These are phyloP conservation scores for Parauchenoglanis punctatus DNA, from an alignment of 2,797 vertebrate genomes.

Conservation along the genomic window DNA sequence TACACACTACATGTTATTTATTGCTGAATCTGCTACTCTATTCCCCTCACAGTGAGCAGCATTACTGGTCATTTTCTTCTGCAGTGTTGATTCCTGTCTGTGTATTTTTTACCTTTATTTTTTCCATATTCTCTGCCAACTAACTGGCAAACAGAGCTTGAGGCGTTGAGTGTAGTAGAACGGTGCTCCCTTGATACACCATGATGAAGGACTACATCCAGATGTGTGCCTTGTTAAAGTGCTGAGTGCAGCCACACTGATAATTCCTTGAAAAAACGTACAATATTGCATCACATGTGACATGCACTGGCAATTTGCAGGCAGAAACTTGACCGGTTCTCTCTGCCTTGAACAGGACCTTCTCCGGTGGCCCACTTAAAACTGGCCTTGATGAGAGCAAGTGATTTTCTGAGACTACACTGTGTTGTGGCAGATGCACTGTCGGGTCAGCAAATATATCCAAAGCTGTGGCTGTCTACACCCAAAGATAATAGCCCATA, in stretches of 20 bases:
- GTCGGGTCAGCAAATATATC: neutral
- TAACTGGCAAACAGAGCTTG: conserved; percentile 12
- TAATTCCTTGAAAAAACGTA: neutral
- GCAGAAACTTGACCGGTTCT: conserved; percentile 3
- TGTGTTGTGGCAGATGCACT: neutral
- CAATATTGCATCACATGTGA: neutral
- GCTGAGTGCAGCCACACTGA: conserved; percentile 14
- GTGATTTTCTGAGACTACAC: neutral
- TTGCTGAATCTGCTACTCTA: neutral
- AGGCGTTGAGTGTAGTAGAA: conserved; percentile 14
- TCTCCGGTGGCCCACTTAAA: neutral
- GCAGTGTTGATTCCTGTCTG: neutral
- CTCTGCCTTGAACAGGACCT: conserved; percentile 13
- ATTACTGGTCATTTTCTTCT: conserved; percentile 33
- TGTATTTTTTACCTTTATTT: conserved; percentile 10
- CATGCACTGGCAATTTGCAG: neutral
- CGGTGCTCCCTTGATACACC: neutral
- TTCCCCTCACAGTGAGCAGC: conserved; percentile 1
- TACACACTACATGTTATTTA: neutral
- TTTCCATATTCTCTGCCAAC: neutral
- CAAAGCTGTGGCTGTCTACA: neutral
- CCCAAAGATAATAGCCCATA: neutral
- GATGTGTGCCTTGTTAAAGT: conserved; percentile 30
- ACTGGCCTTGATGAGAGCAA: conserved; percentile 11
- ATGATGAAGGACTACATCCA: conserved; percentile 13